Conservation (phyloP, 2,797 vertebrate species). For the Oceanodroma leucorhoa region DNA sequence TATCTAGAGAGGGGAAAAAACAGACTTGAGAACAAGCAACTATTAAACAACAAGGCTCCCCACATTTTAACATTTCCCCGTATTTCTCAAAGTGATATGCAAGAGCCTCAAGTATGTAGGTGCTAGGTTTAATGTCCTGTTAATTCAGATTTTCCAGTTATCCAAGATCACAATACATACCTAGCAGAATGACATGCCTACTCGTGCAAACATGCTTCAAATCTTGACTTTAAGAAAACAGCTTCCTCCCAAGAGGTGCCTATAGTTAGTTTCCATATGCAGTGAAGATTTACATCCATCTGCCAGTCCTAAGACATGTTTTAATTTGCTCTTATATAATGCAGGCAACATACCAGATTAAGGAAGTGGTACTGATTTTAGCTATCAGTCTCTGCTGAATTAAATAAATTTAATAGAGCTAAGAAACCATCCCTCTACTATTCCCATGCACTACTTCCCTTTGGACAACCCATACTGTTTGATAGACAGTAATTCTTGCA, state of each 20-base stretch:
- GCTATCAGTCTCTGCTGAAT: neutral
- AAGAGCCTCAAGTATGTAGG: neutral
- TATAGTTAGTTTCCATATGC: constrained; percentile 49
- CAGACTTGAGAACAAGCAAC: neutral
- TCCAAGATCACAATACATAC: neutral
- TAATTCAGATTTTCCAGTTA: neutral
- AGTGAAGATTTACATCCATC: constrained; percentile 39
- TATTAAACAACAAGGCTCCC: neutral
- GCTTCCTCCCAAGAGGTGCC: constrained; percentile 1
- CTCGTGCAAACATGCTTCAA: neutral
- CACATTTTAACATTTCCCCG: neutral
- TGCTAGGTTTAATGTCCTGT: neutral
- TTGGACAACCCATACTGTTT: neutral
- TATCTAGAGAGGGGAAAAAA: neutral
- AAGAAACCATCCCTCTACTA: neutral
- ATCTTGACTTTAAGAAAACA: neutral
- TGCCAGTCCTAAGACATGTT: neutral
- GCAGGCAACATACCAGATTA: neutral
- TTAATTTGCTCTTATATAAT: constrained; percentile 22
- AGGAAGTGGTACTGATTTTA: neutral
- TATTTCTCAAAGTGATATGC: neutral
- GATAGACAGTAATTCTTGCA: neutral
- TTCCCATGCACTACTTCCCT: neutral
- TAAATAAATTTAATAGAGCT: neutral
- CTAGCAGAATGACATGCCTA: neutral